phyloP scores from a whole-genome alignment of 1,140 invertebrate species.

The Atta texana region DNA sequence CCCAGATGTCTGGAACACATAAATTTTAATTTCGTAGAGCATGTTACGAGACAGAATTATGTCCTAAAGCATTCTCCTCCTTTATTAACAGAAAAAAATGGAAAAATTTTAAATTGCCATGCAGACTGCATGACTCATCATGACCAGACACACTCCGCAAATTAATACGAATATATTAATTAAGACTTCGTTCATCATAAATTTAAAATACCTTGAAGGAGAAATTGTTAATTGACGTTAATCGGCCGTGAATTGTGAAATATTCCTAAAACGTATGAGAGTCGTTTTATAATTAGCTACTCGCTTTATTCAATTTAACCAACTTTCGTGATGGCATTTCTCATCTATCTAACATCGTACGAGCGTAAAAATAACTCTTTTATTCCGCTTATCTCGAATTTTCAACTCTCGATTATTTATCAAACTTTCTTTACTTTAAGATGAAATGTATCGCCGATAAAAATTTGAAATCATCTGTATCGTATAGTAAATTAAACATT shows the following conservation, averaged over 20 bases:
- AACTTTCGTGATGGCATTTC: conserved; percentile 27
- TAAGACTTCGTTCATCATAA: conserved; percentile 34
- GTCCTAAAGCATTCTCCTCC: background rate
- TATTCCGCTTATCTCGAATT: conserved; percentile 23
- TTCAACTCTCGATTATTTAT: background rate
- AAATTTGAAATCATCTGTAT: background rate
- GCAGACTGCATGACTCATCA: background rate
- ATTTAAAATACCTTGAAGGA: conserved; percentile 51
- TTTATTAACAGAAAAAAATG: conserved; percentile 4
- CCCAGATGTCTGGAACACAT: background rate
- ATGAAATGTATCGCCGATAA: background rate
- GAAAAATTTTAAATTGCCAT: background rate
- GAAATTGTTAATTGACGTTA: conserved; percentile 38
- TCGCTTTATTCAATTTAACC: conserved; percentile 52
- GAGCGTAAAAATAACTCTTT: conserved; percentile 24
- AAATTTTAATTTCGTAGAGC: conserved; percentile 56
- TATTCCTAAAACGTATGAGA: conserved; percentile 38
- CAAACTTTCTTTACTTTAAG: background rate
- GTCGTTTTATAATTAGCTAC: conserved; percentile 50
- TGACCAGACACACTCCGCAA: conserved; percentile 22
- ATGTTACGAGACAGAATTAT: conserved; percentile 22
- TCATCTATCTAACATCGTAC: conserved; percentile 11
- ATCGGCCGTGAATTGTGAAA: background rate
- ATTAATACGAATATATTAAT: conserved; percentile 43
- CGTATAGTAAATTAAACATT: background rate